Conservation (phyloP, 2,113 vertebrate genomes). For the Aspiorhynchus laticeps region DNA sequence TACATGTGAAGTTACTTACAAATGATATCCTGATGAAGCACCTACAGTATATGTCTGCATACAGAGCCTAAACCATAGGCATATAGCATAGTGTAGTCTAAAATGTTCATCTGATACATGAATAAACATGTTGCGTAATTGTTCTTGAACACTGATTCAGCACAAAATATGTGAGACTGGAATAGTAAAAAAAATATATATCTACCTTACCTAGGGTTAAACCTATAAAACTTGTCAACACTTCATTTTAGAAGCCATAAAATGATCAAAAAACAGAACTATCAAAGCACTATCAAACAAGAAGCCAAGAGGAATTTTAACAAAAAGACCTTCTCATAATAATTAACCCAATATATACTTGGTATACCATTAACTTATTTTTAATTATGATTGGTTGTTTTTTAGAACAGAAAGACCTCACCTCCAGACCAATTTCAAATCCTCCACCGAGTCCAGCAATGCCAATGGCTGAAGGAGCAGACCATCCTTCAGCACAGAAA, state of each 20-base stretch:
- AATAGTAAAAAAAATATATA: background rate
- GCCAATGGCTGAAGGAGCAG: constrained; percentile 94
- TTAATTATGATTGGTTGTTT: background rate
- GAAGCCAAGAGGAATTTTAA: background rate
- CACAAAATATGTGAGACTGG: background rate
- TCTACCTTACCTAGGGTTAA: background rate
- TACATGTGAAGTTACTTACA: background rate
- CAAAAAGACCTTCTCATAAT: background rate
- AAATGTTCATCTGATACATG: background rate
- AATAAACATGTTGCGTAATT: constrained; percentile 14
- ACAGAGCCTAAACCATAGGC: background rate
- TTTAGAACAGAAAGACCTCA: constrained; percentile 63
- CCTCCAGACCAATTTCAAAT: constrained; percentile 97
- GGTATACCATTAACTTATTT: no score
- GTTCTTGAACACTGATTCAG: constrained; percentile 10
- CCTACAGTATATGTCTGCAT: background rate
- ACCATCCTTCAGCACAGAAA: constrained; percentile 82
- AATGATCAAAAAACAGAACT: background rate
- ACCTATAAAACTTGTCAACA: background rate
- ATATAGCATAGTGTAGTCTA: background rate
- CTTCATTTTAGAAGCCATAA: background rate
- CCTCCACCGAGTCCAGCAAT: constrained; percentile 96
- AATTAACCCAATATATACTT: background rate
- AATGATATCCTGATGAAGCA: background rate
- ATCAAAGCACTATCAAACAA: background rate